A percentile compares a stretch with the other conserved stretches of the same genome.
Evolutionary conservation across 1,140 invertebrate species (phyloP).

Genomic region (Bombyx mori): DNA sequence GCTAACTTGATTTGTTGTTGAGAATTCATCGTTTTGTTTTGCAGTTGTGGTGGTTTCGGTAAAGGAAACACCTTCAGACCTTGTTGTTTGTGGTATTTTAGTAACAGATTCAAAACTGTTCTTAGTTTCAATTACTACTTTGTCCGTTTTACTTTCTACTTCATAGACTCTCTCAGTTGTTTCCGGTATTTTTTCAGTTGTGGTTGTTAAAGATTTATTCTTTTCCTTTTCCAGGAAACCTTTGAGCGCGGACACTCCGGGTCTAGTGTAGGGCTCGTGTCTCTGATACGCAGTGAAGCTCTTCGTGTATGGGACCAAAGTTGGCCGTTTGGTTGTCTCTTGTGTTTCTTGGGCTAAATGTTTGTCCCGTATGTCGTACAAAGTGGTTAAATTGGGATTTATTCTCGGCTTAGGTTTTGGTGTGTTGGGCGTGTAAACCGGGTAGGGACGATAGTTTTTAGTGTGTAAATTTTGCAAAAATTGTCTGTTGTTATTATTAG

Average conservation of each 20-base stretch:
- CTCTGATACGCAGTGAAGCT: constrained; percentile 44
- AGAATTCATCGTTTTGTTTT: constrained; percentile 28
- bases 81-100: constrained; percentile 49
- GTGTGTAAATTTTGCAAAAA: constrained; percentile 52
- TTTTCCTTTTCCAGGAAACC: constrained; percentile 55
- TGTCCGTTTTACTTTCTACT: constrained; percentile 20
- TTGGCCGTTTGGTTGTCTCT: constrained; percentile 53
- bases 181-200: constrained; percentile 36
- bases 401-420: constrained; percentile 39
- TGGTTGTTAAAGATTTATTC: constrained; percentile 38
- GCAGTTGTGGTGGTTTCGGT: constrained; percentile 25
- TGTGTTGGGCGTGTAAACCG: constrained; percentile 51
- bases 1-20: constrained; percentile 23
- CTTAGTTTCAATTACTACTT: constrained; percentile 32
- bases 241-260: constrained; percentile 52
- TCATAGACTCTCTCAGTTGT: constrained; percentile 33
- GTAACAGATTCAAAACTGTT: constrained; percentile 51
- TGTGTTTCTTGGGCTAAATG: constrained; percentile 24
- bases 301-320: constrained; percentile 55
- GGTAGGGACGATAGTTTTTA: constrained; percentile 54
- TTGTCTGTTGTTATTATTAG: constrained; percentile 70
- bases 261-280: constrained; percentile 59
- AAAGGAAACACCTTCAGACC: constrained; percentile 16
- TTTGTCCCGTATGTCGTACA: constrained; percentile 54
- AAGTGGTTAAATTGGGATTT: constrained; percentile 47